A percentile compares a stretch with the other conserved stretches of the same genome.
These are phyloP conservation scores for Holacanthus passer DNA, from an alignment of 2,113 vertebrate genomes.

Conservation along the genomic window DNA sequence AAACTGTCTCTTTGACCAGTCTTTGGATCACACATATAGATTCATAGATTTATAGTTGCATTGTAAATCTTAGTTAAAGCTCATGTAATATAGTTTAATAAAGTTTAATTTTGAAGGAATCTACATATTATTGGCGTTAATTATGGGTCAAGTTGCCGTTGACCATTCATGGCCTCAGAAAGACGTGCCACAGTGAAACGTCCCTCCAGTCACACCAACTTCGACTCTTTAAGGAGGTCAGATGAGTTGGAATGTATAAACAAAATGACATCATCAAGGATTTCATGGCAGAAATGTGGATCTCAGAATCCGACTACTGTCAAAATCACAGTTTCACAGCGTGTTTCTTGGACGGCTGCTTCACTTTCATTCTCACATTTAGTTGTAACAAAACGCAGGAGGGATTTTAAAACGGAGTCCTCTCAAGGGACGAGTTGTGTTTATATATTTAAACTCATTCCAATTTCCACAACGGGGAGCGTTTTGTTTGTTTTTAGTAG, in stretches of 20 bases:
- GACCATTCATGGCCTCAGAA: not conserved
- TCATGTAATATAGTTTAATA: too few species aligned
- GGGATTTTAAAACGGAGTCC: not conserved
- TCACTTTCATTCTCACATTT: not conserved
- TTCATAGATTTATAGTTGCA: too few species aligned
- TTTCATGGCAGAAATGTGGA: not conserved
- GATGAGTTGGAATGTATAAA: constrained; percentile 5
- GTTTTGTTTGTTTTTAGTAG: not conserved
- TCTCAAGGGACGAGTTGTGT: not conserved
- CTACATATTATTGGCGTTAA: not conserved
- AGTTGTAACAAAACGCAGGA: not conserved
- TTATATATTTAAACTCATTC: not conserved
- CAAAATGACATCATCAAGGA: not conserved
- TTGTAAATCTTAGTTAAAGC: too few species aligned
- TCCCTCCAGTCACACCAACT: rapidly evolving
- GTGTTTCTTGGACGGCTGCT: not conserved
- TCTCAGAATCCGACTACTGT: not conserved
- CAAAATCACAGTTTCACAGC: not conserved
- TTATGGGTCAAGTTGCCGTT: not conserved
- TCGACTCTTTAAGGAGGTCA: constrained; percentile 6
- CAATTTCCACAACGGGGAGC: not conserved
- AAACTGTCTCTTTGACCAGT: too few species aligned
- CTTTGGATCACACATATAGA: too few species aligned
- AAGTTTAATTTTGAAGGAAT: too few species aligned
- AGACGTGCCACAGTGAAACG: not conserved